phyloP scores from a whole-genome alignment of 2,113 vertebrate genomes.

The Scomber colias region DNA sequence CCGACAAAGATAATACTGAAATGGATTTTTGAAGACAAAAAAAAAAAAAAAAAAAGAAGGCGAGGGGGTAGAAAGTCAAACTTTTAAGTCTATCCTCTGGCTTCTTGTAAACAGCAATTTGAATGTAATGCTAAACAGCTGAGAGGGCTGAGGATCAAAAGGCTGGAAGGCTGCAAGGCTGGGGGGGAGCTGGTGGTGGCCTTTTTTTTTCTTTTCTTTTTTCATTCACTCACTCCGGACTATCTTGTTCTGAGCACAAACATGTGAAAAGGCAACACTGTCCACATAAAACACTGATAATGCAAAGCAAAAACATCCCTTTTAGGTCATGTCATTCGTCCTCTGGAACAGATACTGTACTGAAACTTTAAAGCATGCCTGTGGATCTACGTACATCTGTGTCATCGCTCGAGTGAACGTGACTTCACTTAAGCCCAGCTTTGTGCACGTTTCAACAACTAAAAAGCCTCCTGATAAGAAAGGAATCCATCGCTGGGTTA shows the following conservation, averaged over 20 bases:
- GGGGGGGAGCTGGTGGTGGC: constrained; percentile 28
- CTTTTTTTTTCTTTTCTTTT: constrained; percentile 35
- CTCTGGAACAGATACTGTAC: constrained; percentile 42
- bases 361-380: constrained; percentile 29
- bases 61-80: constrained; percentile 57
- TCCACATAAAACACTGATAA: constrained; percentile 75
- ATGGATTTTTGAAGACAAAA: constrained; percentile 58
- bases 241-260: constrained; percentile 71
- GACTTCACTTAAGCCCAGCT: constrained; percentile 55
- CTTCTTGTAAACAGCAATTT: constrained; percentile 86
- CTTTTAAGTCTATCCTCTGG: constrained; percentile 74
- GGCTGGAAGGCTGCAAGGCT: constrained; percentile 1
- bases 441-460: constrained; percentile 51
- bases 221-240: constrained; percentile 19
- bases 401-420: constrained; percentile 18
- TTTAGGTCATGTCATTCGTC: constrained; percentile 74
- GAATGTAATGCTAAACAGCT: constrained; percentile 84
- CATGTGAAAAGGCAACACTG: constrained; percentile 66
- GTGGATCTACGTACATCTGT: constrained; percentile 7
- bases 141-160: constrained; percentile 73
- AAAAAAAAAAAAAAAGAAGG: constrained; percentile 9
- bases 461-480: constrained; percentile 57
- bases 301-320: constrained; percentile 79
- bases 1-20: constrained; percentile 81
- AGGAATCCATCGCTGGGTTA: constrained; percentile 44